Base-by-base conservation (phyloP, 2,797 vertebrate genomes). In the Botia kubotai region DNA sequence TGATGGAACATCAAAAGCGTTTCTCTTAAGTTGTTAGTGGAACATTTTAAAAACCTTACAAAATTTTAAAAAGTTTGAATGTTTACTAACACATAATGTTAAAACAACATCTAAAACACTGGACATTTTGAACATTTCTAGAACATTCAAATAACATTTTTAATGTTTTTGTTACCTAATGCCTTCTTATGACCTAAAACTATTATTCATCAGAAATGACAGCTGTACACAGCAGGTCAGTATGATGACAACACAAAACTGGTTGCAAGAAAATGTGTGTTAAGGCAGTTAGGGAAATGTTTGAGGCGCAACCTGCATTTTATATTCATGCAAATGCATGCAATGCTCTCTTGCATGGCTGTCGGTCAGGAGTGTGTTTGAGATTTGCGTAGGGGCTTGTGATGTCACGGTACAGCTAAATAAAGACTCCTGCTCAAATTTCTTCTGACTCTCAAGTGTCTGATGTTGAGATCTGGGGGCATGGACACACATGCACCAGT, bases 341-440 rank as follows among this genome's bases (percentile, higher is more conserved):
- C 14, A 77, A 39, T 16, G 19, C 13, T n/a, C 2, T 55, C 33
- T n/a, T 63, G 13, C 50, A 39, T 43, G 33, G 2, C 1, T 36
- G 19, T 75, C 7, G 14, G 4, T 26, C 14, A 48, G 21, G 23
- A 58, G 57, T 48, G 1, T 55, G 29, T 55, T 19, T 58, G 11
- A 60, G 43, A 46, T 46, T 36, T 29, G 43, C 3, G 4, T 23
- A 52, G 39, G 5, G 6, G 29, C 16, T 65, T 12, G 33, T 55
- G 13, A 72, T 60, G 39, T 71, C 4, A 16, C 2, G 4, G 11
- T 50, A 36, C 12, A 3, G 67, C 68, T 63, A 72, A 55, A 63
- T 79, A 53, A 43, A 65, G 77, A 79, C 58, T 70, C 66, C 23
- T 43, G 21, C 8, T 79, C 57, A 43, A 26, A 58, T 79, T 72